These are phyloP conservation scores for Indicator indicator DNA, from an alignment of 2,113 vertebrate genomes.

Conservation along the genomic window DNA sequence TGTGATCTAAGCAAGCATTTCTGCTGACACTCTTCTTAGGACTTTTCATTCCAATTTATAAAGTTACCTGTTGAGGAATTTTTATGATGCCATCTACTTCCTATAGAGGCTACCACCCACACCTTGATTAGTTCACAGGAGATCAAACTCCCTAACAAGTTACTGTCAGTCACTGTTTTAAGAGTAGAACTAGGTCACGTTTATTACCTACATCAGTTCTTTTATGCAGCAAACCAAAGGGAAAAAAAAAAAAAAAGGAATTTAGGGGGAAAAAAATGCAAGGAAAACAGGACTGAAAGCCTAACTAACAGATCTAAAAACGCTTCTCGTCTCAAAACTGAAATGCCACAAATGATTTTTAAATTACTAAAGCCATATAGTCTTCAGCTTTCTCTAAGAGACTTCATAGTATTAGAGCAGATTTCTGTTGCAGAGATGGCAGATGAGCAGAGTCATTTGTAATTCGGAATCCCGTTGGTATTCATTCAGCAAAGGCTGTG, in stretches of 20 bases:
- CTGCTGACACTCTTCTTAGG: constrained; percentile 44
- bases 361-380: background rate
- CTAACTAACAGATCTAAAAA: constrained; percentile 21
- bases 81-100: constrained; percentile 46
- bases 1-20: constrained; percentile 42
- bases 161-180: constrained; percentile 64
- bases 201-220: constrained; percentile 67
- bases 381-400: background rate
- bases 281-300: constrained; percentile 15
- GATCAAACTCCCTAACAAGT: constrained; percentile 74
- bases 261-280: background rate
- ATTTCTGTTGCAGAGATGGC: background rate
- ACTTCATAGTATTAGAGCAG: background rate
- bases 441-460: background rate
- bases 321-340: background rate
- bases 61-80: constrained; percentile 61
- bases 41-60: constrained; percentile 62
- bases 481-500: background rate
- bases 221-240: constrained; percentile 47
- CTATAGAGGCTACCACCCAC: constrained; percentile 54
- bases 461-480: background rate
- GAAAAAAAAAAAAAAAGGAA: background rate
- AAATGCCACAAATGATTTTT: constrained; percentile 32
- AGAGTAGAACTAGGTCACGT: constrained; percentile 68
- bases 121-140: constrained; percentile 74